phyloP scores from a whole-genome alignment of 2,888 invertebrate species.

The Trichacis sp. region DNA sequence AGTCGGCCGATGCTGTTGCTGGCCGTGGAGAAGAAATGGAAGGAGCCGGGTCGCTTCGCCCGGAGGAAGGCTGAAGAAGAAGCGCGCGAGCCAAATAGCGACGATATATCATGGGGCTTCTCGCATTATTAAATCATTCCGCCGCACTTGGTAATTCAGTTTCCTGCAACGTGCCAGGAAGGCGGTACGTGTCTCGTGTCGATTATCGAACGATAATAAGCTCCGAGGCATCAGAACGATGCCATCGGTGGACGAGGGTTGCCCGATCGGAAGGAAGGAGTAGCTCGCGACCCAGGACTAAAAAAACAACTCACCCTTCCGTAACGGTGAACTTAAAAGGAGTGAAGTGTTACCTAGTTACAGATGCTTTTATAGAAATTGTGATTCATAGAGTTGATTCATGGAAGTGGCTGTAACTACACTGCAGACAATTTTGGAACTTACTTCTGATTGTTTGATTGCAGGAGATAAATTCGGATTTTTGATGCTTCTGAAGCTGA shows the following conservation, averaged over 20 bases:
- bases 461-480: too few relatives aligned
- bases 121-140: constrained; percentile 60
- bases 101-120: constrained; percentile 36
- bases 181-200: constrained; percentile 56
- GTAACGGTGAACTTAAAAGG: too few relatives aligned
- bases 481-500: too few relatives aligned
- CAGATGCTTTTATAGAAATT: too few relatives aligned
- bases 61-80: constrained; percentile 4
- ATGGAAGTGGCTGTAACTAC: too few relatives aligned
- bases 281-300: too few relatives aligned
- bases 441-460: too few relatives aligned
- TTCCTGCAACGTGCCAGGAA: constrained; percentile 54
- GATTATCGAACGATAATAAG: constrained; percentile 62
- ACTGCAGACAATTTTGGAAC: too few relatives aligned
- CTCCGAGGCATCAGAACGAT: constrained; percentile 48
- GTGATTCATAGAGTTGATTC: too few relatives aligned
- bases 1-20: not conserved
- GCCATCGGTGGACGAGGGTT: constrained; percentile 46
- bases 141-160: constrained; percentile 59
- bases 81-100: constrained; percentile 22
- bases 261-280: constrained; percentile 26
- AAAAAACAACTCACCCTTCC: too few relatives aligned
- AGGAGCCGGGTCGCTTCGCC: not conserved
- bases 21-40: not conserved
- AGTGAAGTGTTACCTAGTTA: too few relatives aligned